A percentile compares a stretch with the other conserved stretches of the same genome.
These are phyloP conservation scores for Melipona bicolor DNA, from an alignment of 2,888 invertebrate species.

Conservation along the genomic window DNA sequence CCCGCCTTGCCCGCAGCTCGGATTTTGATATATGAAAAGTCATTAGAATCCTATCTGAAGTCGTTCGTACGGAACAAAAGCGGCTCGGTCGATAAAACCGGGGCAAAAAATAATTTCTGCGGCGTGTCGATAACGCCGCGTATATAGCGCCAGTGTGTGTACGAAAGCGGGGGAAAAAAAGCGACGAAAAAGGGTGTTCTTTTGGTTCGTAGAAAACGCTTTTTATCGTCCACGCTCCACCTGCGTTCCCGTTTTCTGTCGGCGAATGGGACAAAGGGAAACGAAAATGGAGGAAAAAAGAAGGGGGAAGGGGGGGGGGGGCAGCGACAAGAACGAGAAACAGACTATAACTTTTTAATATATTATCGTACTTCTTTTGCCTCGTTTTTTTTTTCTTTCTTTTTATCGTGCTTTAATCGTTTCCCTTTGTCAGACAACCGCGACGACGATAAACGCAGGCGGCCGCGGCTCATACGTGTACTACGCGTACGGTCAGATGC, in stretches of 20 bases:
- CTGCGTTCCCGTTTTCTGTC: conserved; percentile 6
- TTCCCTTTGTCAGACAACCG: conserved; percentile 39
- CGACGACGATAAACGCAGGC: conserved; percentile 29
- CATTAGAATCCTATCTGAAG: conserved; percentile 51
- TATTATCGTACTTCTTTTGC: conserved; percentile 38
- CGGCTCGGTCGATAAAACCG: conserved; percentile 38
- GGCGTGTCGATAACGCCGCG: conserved; percentile 36
- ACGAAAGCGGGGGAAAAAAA: conserved; percentile 2
- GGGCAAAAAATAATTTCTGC: conserved; percentile 39
- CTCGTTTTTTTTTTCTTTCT: neutral
- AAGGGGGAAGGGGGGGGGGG: too few species aligned
- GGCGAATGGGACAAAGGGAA: conserved; percentile 28
- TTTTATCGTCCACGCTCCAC: conserved; percentile 45
- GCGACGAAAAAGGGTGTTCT: neutral
- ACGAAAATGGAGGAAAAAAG: neutral
- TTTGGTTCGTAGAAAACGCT: conserved; percentile 35
- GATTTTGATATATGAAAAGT: conserved; percentile 37
- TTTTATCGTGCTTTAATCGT: conserved; percentile 40
- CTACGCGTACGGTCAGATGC: conserved; percentile 4
- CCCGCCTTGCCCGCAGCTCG: neutral
- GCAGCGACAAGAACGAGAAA: conserved; percentile 26
- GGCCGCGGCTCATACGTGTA: conserved; percentile 22
- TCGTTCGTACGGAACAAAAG: conserved; percentile 44
- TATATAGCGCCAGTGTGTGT: neutral
- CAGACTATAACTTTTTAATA: conserved; percentile 56